phyloP scores from a whole-genome alignment of 1,140 invertebrate genomes.

The Euschistus heros region DNA sequence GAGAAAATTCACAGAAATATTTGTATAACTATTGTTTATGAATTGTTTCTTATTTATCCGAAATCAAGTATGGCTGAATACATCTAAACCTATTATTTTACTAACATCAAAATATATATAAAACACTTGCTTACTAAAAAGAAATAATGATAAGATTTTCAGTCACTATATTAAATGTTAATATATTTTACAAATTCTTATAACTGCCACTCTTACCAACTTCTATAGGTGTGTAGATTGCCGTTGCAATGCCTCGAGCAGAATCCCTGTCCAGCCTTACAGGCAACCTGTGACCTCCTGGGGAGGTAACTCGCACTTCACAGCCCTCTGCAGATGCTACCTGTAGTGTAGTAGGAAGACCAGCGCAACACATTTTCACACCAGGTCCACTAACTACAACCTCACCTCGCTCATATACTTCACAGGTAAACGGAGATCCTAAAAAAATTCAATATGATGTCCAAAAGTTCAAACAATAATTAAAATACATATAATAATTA shows the following conservation, averaged over 20 bases:
- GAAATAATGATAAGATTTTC: neutral
- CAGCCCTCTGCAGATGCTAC: constrained; percentile 45
- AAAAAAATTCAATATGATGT: neutral
- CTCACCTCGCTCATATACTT: constrained; percentile 53
- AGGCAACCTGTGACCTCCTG: constrained; percentile 63
- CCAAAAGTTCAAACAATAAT: too few relatives aligned
- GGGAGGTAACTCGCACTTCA: constrained; percentile 61
- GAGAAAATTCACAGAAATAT: too few relatives aligned
- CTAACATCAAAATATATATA: too few relatives aligned
- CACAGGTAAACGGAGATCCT: constrained; percentile 81
- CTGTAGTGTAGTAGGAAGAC: constrained; percentile 44
- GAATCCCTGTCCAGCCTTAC: constrained; percentile 44
- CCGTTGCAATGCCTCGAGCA: constrained; percentile 54
- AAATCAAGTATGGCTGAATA: too few relatives aligned
- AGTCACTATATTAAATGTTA: neutral
- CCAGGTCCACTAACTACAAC: constrained; percentile 47
- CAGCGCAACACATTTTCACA: constrained; percentile 50
- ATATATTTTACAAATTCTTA: neutral
- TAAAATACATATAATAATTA: too few relatives aligned
- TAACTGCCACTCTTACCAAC: constrained; percentile 44
- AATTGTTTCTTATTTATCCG: too few relatives aligned
- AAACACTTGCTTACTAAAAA: too few relatives aligned
- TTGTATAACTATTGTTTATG: too few relatives aligned
- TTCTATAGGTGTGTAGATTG: constrained; percentile 67
- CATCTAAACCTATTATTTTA: too few relatives aligned